phyloP scores from a whole-genome alignment of 2,113 vertebrate species.

The Erythrolamprus reginae region DNA sequence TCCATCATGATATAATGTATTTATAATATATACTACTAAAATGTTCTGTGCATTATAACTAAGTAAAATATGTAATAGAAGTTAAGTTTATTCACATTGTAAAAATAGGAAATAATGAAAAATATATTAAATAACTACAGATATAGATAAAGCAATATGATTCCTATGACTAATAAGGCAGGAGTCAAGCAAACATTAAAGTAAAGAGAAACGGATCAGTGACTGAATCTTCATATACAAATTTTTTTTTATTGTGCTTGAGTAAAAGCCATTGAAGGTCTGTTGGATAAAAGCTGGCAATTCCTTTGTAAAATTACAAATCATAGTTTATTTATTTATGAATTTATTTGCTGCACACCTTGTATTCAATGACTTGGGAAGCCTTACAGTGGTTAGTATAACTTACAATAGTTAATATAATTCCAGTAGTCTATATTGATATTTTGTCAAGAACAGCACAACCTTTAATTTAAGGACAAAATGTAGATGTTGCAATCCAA shows the following conservation, averaged over 20 bases:
- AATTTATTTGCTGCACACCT: background rate
- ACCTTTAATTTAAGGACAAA: background rate
- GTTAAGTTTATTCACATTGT: background rate
- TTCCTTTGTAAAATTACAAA: slow-evolving; percentile 7
- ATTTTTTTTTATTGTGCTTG: background rate
- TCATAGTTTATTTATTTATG: background rate
- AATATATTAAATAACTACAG: background rate
- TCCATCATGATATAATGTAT: background rate
- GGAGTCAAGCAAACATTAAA: background rate
- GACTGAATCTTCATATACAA: background rate
- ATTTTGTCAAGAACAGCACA: slow-evolving; percentile 36
- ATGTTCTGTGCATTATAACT: background rate
- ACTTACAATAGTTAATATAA: background rate
- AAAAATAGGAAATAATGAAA: background rate
- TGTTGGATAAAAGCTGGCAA: background rate
- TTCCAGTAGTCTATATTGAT: background rate
- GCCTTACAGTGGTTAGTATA: background rate
- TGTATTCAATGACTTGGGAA: background rate
- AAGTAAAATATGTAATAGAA: background rate
- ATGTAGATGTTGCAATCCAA: background rate
- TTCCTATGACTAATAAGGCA: background rate
- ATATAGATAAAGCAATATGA: background rate
- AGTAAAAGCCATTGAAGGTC: background rate
- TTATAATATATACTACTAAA: background rate
- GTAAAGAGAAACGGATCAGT: background rate